These are phyloP conservation scores for Tragelaphus scriptus DNA, from an alignment of 2,113 vertebrate species.

Conservation along the genomic window DNA sequence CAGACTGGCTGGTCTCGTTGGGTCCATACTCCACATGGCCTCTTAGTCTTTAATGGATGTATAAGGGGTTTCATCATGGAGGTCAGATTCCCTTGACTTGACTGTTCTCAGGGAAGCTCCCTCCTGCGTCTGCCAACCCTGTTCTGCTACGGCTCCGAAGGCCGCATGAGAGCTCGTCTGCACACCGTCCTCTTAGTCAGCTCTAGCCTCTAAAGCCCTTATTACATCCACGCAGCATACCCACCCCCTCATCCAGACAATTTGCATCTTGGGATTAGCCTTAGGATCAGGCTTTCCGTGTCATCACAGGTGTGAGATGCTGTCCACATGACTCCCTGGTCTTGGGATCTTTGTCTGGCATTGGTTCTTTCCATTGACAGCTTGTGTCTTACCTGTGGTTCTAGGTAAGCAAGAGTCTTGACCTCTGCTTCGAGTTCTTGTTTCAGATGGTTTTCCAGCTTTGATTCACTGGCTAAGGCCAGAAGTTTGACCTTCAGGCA, in stretches of 20 bases:
- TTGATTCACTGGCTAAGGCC: not conserved
- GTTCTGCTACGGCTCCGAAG: not conserved
- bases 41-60: not conserved
- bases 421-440: not conserved
- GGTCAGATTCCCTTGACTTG: not conserved
- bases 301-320: rapidly evolving
- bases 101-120: not conserved
- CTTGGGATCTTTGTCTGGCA: not conserved
- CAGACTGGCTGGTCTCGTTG: not conserved
- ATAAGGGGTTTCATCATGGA: not conserved
- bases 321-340: not conserved
- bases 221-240: not conserved
- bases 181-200: not conserved
- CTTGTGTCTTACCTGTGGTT: not conserved
- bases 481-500: not conserved
- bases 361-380: not conserved
- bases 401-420: not conserved
- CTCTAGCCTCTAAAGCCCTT: not conserved
- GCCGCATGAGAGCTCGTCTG: not conserved
- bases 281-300: not conserved
- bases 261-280: not conserved
- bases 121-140: not conserved
- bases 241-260: not conserved
- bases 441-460: not conserved
- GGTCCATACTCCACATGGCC: not conserved